Conservation (phyloP, 30 jellyfish, hydroid and myxozoan genomes). For the Aurelia aurita complex sp. Pacific region DNA sequence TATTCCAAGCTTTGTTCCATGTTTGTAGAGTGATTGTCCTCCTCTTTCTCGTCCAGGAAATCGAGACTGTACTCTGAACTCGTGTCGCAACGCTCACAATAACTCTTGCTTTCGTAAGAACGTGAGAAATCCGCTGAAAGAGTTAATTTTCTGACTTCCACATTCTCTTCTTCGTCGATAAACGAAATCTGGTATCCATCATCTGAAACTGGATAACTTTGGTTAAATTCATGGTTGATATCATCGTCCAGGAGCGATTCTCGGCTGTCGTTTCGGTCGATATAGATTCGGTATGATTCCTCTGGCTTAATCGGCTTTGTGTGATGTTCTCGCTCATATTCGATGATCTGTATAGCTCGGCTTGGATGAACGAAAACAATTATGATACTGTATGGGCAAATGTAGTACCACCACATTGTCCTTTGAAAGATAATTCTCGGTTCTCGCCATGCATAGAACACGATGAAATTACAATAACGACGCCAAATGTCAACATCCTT, state of each 20-base stretch:
- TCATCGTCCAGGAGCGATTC: conserved; percentile 11
- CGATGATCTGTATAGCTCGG: conserved; percentile 15
- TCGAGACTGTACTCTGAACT: neutral
- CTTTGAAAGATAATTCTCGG: conserved; percentile 10
- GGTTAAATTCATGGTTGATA: neutral
- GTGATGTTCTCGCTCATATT: conserved; percentile 22
- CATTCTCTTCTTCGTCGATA: conserved; percentile 31
- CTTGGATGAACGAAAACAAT: neutral
- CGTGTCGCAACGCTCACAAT: neutral
- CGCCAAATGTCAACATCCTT: neutral
- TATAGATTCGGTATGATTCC: conserved; percentile 37
- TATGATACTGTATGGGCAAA: conserved; percentile 36
- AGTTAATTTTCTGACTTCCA: conserved; percentile 18
- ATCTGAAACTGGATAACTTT: conserved; percentile 25
- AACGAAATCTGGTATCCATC: conserved; percentile 58
- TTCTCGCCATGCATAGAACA: neutral
- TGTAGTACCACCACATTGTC: conserved; percentile 34
- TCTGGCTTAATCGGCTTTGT: conserved; percentile 6
- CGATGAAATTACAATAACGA: conserved; percentile 7
- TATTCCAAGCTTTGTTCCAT: conserved; percentile 26
- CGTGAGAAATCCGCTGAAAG: conserved; percentile 56
- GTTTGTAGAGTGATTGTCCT: conserved; percentile 1
- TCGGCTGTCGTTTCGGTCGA: conserved; percentile 35
- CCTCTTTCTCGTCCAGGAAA: neutral
- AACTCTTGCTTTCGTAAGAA: conserved; percentile 18